These are phyloP conservation scores for Thalassarche chlororhynchos DNA, from an alignment of 2,113 vertebrate species.

Conservation along the genomic window DNA sequence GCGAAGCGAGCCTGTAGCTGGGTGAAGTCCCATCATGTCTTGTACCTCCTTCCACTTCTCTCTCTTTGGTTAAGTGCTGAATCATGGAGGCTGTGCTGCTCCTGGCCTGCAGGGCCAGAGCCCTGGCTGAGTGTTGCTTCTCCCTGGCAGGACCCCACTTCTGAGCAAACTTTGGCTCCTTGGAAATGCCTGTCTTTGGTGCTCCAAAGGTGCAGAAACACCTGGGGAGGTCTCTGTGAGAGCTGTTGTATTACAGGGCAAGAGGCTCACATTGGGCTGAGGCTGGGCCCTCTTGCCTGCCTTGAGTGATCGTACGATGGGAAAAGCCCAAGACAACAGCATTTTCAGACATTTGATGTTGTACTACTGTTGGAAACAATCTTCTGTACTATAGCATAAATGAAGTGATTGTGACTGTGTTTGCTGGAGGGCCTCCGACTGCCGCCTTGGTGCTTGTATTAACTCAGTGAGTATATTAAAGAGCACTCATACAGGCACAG, in stretches of 20 bases:
- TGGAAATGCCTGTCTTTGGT: neutral
- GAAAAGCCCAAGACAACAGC: neutral
- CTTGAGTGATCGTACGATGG: no score
- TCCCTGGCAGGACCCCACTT: neutral
- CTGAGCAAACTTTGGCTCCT: neutral
- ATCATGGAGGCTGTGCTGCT: no score
- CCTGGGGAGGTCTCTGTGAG: accelerated
- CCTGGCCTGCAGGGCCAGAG: accelerated
- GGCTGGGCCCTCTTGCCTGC: neutral
- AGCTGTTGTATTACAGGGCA: neutral
- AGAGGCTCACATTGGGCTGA: no score
- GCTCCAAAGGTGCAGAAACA: neutral
- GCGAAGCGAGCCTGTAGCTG: neutral
- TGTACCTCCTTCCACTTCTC: neutral
- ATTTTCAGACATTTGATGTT: neutral
- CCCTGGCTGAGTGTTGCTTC: neutral
- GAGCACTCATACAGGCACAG: no score
- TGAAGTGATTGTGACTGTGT: neutral
- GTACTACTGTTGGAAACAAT: neutral
- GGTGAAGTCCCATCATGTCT: neutral
- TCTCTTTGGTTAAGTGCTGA: neutral
- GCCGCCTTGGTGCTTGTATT: neutral
- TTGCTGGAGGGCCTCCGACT: neutral
- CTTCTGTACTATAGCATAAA: no score
- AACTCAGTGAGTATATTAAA: neutral